phyloP scores from a whole-genome alignment of 2,797 vertebrate genomes.

The Labroides dimidiatus region DNA sequence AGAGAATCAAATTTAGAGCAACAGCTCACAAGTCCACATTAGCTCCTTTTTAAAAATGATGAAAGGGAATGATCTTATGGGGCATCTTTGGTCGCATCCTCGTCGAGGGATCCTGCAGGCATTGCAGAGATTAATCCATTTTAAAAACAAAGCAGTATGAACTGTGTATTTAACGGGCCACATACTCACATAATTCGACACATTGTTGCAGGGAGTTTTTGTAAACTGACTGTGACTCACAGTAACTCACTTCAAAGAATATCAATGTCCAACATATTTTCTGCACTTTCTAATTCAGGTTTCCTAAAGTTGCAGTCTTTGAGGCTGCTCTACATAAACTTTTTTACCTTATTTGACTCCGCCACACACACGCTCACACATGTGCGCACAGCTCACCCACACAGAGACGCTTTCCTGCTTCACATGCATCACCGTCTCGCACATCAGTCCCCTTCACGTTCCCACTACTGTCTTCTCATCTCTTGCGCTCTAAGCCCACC shows the following conservation, averaged over 20 bases:
- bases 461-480: slow-evolving; percentile 41
- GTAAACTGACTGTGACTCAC: slow-evolving; percentile 11
- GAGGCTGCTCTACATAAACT: slow-evolving; percentile 33
- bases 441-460: slow-evolving; percentile 43
- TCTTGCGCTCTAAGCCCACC: slow-evolving; percentile 46
- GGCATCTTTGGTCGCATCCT: slow-evolving; percentile 23
- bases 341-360: slow-evolving; percentile 20
- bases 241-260: neutral
- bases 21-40: slow-evolving; percentile 29
- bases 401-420: slow-evolving; percentile 6
- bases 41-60: slow-evolving; percentile 38
- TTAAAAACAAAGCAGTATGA: slow-evolving; percentile 23
- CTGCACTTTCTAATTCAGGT: neutral
- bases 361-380: slow-evolving; percentile 5
- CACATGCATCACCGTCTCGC: slow-evolving; percentile 24
- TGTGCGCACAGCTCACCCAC: neutral
- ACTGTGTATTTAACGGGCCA: slow-evolving; percentile 4
- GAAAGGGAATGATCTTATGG: slow-evolving; percentile 38
- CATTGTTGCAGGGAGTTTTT: neutral
- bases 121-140: slow-evolving; percentile 19
- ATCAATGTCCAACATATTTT: neutral
- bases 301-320: slow-evolving; percentile 42
- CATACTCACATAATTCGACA: slow-evolving; percentile 13
- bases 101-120: slow-evolving; percentile 26
- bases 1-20: slow-evolving; percentile 52